Conservation (phyloP, 2,888 invertebrate genomes). For the Drosophila nr. perissopoda region DNA sequence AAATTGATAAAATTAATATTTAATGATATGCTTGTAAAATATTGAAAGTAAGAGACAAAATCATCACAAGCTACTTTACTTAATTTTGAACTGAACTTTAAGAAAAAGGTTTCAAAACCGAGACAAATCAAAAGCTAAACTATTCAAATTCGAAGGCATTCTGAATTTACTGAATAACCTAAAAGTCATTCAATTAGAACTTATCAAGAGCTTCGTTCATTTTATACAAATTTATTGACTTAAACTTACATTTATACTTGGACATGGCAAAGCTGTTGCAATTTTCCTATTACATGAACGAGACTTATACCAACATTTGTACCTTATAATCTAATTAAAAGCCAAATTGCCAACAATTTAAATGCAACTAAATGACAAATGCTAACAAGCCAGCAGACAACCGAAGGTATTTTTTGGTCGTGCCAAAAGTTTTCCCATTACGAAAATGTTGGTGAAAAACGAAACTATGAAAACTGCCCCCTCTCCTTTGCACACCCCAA, state of each 20-base stretch:
- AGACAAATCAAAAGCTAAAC: background rate
- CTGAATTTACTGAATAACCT: too few relatives aligned
- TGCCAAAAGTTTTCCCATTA: conserved; percentile 70
- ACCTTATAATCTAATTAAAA: conserved; percentile 31
- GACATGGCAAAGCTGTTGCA: background rate
- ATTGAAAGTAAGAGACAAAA: background rate
- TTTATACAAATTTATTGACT: background rate
- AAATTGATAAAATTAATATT: background rate
- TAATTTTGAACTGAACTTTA: background rate
- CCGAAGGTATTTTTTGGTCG: conserved; percentile 43
- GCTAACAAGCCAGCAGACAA: conserved; percentile 32
- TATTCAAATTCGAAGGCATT: background rate
- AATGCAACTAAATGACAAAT: conserved; percentile 34
- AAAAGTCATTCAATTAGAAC: background rate
- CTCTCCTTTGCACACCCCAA: background rate
- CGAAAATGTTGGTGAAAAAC: conserved; percentile 47
- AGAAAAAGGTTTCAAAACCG: background rate
- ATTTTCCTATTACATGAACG: background rate
- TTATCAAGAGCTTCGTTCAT: background rate
- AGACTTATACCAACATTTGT: background rate
- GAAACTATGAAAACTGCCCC: conserved; percentile 7
- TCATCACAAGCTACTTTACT: background rate
- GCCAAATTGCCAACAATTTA: conserved; percentile 25
- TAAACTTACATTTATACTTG: background rate
- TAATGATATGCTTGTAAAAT: background rate